Conservation (phyloP, 2,113 vertebrate species). For the Cyanoramphus novaezelandiae region DNA sequence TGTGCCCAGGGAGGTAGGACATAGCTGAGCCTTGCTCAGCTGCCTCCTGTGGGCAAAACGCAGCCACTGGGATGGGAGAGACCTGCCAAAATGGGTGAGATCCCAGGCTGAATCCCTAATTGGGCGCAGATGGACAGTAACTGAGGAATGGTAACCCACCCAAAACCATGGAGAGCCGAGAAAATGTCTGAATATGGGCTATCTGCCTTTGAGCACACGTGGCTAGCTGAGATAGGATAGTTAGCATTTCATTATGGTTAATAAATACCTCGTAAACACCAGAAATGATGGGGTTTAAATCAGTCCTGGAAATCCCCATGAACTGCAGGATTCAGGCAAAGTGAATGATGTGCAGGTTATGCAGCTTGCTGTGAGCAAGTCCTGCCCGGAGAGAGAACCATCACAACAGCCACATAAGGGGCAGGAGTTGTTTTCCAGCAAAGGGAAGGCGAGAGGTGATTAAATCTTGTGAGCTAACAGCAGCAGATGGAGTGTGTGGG, state of each 20-base stretch:
- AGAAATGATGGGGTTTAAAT: neutral
- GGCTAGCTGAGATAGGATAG: neutral
- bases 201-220: neutral
- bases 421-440: neutral
- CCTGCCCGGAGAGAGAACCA: neutral
- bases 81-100: neutral
- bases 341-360: neutral
- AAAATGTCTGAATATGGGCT: neutral
- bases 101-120: neutral
- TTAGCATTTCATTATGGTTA: neutral
- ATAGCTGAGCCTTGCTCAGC: neutral
- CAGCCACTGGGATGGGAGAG: neutral
- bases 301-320: neutral
- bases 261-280: neutral
- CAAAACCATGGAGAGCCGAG: neutral
- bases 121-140: neutral
- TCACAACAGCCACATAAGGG: neutral
- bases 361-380: neutral
- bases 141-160: neutral
- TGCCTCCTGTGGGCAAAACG: neutral
- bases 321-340: neutral
- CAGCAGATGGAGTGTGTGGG: neutral
- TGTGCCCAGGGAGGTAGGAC: neutral
- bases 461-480: neutral
- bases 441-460: neutral